These are phyloP conservation scores for Drosophila suzukii DNA, from an alignment of 1,140 invertebrate species.

Conservation along the genomic window DNA sequence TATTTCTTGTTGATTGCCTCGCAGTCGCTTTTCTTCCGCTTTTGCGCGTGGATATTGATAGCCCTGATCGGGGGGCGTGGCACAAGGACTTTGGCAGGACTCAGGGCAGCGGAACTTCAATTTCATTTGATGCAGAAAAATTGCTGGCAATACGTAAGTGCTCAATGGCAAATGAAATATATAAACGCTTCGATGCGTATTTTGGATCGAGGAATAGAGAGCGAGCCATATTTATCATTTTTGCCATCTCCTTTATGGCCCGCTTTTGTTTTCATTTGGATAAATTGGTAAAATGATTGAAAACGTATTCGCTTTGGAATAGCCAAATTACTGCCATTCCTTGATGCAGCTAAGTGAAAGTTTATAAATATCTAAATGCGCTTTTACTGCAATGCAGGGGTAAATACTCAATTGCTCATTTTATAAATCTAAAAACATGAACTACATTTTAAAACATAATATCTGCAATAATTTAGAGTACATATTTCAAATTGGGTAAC, in stretches of 20 bases:
- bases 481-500: neutral
- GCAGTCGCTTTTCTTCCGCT: conserved; percentile 25
- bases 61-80: conserved; percentile 29
- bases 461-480: too few species aligned
- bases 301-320: conserved; percentile 19
- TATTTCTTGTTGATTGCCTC: conserved; percentile 79
- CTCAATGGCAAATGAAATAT: conserved; percentile 80
- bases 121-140: conserved; percentile 82
- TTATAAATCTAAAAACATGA: neutral
- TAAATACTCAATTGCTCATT: too few species aligned
- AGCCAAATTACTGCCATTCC: conserved; percentile 5
- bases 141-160: conserved; percentile 78
- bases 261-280: conserved; percentile 28
- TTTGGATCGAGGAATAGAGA: conserved; percentile 16
- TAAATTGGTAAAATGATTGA: conserved; percentile 33
- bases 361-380: neutral
- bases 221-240: conserved; percentile 25
- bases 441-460: neutral
- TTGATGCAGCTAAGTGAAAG: neutral
- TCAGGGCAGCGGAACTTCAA: conserved; percentile 64
- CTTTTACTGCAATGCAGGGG: neutral
- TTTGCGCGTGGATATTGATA: conserved; percentile 69
- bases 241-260: conserved; percentile 16
- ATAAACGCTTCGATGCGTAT: conserved; percentile 73
- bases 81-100: conserved; percentile 5